Evolutionary conservation across 2,113 vertebrate genomes (phyloP).

Genomic region (Atlantisia rogersi): DNA sequence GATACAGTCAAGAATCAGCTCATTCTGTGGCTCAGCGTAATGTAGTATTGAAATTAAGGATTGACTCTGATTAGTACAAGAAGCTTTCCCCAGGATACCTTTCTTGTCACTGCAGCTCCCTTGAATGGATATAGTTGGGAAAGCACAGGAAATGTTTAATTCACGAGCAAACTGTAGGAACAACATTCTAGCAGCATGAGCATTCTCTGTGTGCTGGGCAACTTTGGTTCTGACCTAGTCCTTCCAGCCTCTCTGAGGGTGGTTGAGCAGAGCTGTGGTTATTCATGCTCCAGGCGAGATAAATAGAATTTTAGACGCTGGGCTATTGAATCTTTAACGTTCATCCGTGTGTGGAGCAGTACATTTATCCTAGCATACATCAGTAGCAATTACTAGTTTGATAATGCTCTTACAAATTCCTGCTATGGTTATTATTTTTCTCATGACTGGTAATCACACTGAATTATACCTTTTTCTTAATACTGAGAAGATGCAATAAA

Average conservation of each 20-base stretch:
- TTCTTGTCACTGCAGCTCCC: not conserved
- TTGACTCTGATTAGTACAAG: not conserved
- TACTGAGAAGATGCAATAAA: not conserved
- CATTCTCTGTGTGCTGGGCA: not conserved
- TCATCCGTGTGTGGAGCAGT: not conserved
- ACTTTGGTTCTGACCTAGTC: not conserved
- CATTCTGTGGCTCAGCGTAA: not conserved
- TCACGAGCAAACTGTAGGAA: not conserved
- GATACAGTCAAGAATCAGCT: not conserved
- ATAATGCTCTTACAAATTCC: constrained; percentile 8
- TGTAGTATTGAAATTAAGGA: not conserved
- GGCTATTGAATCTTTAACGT: not conserved
- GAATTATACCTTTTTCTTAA: not conserved
- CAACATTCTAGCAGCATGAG: not conserved
- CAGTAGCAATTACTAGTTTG: not conserved
- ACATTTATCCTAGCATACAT: not conserved
- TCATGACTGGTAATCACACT: constrained; percentile 10
- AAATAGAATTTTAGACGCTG: not conserved
- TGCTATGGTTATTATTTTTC: constrained; percentile 32
- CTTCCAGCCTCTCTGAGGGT: not conserved
- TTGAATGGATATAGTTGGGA: not conserved
- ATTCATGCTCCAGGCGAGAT: not conserved
- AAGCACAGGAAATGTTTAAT: not conserved
- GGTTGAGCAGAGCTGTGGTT: fast-evolving
- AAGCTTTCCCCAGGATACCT: not conserved